A percentile compares a stretch with the other conserved stretches of the same genome.
Evolutionary conservation across 2,113 vertebrate genomes (phyloP).

Genomic region (Lichenostomus cassidix): DNA sequence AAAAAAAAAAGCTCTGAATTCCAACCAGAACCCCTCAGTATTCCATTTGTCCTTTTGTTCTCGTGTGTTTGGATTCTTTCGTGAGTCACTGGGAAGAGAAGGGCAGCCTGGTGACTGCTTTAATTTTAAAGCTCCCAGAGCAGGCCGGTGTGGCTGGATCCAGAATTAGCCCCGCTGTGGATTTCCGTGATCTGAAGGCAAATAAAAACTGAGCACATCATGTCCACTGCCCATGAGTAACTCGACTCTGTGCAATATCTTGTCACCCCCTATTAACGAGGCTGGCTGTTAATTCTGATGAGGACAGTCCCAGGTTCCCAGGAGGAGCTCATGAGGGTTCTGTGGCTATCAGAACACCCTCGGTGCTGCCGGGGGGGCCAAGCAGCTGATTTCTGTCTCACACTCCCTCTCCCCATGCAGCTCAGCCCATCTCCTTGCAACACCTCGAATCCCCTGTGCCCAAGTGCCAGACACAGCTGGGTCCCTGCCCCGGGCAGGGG

Average conservation of each 20-base stretch:
- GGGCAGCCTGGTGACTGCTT: slow-evolving; percentile 38
- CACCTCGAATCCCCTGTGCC: not conserved
- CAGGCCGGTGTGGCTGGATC: not conserved
- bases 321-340: not conserved
- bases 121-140: slow-evolving; percentile 5
- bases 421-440: not conserved
- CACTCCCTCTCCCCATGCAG: not conserved
- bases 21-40: not conserved
- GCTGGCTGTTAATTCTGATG: not conserved
- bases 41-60: slow-evolving; percentile 17
- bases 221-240: not conserved
- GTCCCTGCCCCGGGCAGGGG: not conserved
- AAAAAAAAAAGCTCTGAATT: not conserved
- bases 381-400: not conserved
- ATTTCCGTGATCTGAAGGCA: not conserved
- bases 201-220: not conserved
- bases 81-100: slow-evolving; percentile 36
- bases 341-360: not conserved
- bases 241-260: not conserved
- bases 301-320: not conserved
- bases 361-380: accelerated
- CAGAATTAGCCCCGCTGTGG: not conserved
- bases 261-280: not conserved
- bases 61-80: not conserved
- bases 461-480: slow-evolving; percentile 30